Conservation (phyloP, 2,113 vertebrate species). For the Campylomormyrus numenius region DNA sequence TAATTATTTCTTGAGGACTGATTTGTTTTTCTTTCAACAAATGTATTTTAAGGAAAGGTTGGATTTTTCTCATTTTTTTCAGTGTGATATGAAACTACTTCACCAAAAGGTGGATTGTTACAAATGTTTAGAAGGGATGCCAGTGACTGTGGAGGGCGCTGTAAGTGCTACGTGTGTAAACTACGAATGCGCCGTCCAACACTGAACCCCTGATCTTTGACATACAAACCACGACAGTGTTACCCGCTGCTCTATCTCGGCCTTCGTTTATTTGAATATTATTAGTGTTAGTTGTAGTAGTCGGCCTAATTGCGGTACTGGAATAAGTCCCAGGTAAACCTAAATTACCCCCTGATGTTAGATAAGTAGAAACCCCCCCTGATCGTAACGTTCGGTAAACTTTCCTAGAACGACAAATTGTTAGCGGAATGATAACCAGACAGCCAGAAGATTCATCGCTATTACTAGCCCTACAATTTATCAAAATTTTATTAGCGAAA, state of each 20-base stretch:
- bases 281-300: neutral
- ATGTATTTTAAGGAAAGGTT: no score
- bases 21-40: no score
- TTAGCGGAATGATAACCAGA: neutral
- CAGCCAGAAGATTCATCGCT: neutral
- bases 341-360: no score
- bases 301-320: neutral
- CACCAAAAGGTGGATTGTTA: no score
- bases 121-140: no score
- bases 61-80: no score
- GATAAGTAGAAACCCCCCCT: neutral
- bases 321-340: neutral
- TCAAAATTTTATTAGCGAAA: neutral
- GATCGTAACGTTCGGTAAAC: neutral
- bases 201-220: neutral
- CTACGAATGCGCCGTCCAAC: neutral
- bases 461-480: neutral
- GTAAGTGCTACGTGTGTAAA: neutral
- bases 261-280: neutral
- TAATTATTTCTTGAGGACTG: no score
- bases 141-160: no score
- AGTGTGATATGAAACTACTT: no score
- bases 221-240: neutral
- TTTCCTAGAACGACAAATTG: neutral
- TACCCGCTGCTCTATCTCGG: neutral